Evolutionary conservation across 53 echinoderm and acorn worm species (phyloP).

Genomic region (Zoroaster sp.): DNA sequence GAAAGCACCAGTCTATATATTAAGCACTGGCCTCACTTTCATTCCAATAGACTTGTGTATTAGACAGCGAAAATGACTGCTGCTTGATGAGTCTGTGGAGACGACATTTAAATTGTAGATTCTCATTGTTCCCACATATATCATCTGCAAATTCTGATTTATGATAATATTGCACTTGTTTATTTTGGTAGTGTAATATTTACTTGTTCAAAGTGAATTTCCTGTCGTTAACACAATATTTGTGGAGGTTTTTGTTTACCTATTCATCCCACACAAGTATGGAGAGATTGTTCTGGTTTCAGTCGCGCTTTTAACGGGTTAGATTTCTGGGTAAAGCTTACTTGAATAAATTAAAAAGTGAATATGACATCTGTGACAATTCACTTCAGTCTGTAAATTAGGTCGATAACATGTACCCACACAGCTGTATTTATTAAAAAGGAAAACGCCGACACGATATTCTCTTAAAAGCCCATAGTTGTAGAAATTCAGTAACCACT

Average conservation of each 20-base stretch:
- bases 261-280: not conserved
- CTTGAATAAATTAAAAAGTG: not conserved
- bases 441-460: no score
- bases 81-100: not conserved
- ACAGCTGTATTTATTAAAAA: no score
- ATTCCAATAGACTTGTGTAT: not conserved
- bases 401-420: no score
- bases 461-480: no score
- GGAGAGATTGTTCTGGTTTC: not conserved
- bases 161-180: not conserved
- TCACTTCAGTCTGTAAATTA: no score
- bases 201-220: not conserved
- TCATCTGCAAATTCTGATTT: not conserved
- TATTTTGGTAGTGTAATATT: not conserved
- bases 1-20: not conserved
- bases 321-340: not conserved
- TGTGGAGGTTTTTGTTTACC: not conserved
- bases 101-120: not conserved
- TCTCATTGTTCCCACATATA: not conserved
- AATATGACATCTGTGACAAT: no score
- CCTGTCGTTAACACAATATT: not conserved
- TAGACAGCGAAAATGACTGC: not conserved
- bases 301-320: not conserved
- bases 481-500: no score
- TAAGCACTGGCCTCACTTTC: not conserved